Percentiles rank a stretch among this genome's conserved stretches.
Conservation (phyloP, 1,140 invertebrate genomes). For the Rhopalosiphum maidis region DNA sequence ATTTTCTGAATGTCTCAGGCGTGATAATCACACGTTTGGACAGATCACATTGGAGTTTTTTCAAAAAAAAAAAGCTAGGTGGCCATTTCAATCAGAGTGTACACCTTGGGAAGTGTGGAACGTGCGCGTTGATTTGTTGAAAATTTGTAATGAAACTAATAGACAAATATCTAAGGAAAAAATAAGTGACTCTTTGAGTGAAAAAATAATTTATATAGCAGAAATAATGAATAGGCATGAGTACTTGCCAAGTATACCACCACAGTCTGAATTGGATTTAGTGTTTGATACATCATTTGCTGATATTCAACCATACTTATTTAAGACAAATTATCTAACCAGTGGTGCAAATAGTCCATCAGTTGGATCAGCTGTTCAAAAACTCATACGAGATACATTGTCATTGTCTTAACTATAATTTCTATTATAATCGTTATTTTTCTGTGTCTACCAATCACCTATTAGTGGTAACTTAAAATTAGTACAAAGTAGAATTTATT, state of each 20-base stretch:
- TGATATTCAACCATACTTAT: slow-evolving; percentile 93
- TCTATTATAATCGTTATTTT: background rate
- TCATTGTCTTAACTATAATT: slow-evolving; percentile 66
- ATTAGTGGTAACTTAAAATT: slow-evolving; percentile 48
- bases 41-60: slow-evolving; percentile 96
- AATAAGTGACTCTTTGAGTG: slow-evolving; percentile 88
- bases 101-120: slow-evolving; percentile 99
- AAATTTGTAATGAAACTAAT: slow-evolving; percentile 87
- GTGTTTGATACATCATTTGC: slow-evolving; percentile 92
- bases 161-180: slow-evolving; percentile 86
- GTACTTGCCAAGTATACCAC: slow-evolving; percentile 94
- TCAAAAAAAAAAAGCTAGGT: slow-evolving; percentile 86
- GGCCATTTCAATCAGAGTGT: slow-evolving; percentile 85
- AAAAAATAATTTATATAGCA: slow-evolving; percentile 92
- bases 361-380: slow-evolving; percentile 86
- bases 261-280: slow-evolving; percentile 87
- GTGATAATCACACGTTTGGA: slow-evolving; percentile 74
- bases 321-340: slow-evolving; percentile 75
- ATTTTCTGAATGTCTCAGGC: slow-evolving; percentile 85
- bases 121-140: slow-evolving; percentile 85
- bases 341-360: slow-evolving; percentile 75
- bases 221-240: slow-evolving; percentile 95
- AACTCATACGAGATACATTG: slow-evolving; percentile 87
- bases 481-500: slow-evolving; percentile 47
- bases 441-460: slow-evolving; percentile 37